These are phyloP conservation scores for Corvus hawaiiensis DNA, from an alignment of 2,113 vertebrate species.

Conservation along the genomic window DNA sequence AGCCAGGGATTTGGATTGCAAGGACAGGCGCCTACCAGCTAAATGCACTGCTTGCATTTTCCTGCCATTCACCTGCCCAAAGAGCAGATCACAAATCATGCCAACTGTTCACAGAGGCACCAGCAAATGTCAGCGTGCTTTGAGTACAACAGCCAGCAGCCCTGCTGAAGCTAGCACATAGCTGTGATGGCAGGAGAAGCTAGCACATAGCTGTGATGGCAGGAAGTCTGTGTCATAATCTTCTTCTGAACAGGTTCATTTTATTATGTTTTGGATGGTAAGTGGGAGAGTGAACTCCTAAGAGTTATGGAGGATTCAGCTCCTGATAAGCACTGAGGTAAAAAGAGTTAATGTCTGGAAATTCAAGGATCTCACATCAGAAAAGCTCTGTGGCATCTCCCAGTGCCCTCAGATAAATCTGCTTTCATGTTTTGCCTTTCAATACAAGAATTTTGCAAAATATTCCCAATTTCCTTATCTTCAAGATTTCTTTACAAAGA, in stretches of 20 bases:
- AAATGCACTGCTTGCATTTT: background rate
- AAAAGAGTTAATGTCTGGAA: background rate
- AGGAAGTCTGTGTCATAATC: conserved; percentile 4
- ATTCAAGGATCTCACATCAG: background rate
- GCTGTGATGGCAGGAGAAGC: background rate
- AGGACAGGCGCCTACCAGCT: background rate
- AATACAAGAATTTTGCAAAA: background rate
- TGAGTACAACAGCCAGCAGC: background rate
- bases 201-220: conserved; percentile 33
- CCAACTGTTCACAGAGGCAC: conserved; percentile 46
- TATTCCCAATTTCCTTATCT: background rate
- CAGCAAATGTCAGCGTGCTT: conserved; percentile 53
- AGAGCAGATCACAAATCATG: conserved; percentile 45
- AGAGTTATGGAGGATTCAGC: background rate
- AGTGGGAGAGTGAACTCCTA: background rate
- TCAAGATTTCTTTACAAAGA: background rate
- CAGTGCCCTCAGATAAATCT: background rate
- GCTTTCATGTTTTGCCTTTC: background rate
- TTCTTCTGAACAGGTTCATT: background rate
- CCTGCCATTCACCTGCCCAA: conserved; percentile 28
- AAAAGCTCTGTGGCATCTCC: background rate
- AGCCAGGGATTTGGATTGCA: background rate
- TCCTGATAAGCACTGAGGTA: background rate
- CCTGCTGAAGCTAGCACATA: conserved; percentile 49
- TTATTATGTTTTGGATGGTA: background rate